Evolutionary conservation across 1,140 invertebrate genomes (phyloP), one percentile per base, ranked within the genome.

Genomic region (Sitophilus oryzae): DNA sequence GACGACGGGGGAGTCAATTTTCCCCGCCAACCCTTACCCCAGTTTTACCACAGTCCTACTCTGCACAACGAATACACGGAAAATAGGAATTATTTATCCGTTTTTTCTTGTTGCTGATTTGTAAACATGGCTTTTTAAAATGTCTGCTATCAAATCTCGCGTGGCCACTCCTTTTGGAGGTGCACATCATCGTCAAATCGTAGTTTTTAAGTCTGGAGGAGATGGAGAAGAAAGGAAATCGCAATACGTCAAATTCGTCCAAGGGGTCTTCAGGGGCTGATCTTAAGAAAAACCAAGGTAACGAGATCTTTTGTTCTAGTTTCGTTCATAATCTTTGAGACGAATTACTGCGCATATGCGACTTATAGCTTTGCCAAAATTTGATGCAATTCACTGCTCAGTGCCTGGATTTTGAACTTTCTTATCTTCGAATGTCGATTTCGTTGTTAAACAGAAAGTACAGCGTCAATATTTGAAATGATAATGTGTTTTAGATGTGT

Each of bases 71-170:
- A 40, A 36, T 6, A 35, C 22, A 11, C 18, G 36, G 51, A 20
- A 30, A 46, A 46, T 40, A 30, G 22, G 19, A 30, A n/a, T n/a
- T 34, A 30, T 19, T 53, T 25, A 22, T n/a, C 15, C 57, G 51
- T 66, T 72, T 75, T 79, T 79, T 76, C 75, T 72, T 73, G 74
- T 73, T 70, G 71, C 68, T 69, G 71, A 60, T 72, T 72, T 67
- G 74, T 76, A 84, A 84, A 83, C 81, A 88, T 87, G 85, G 84
- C 82, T 84, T 86, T 80, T 79, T 88, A 83, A 85, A 78, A 86
- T 86, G 84, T 84, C 78, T 81, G 74, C 74, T 70, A 71, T 80
- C 77, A 80, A 79, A 72, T 73, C 77, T 74, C 68, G 69, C 71
- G 74, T 74, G 70, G 74, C 77, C 76, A 81, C 83, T 84, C 82